Evolutionary conservation across 1,140 invertebrate species (phyloP).

Genomic region (Papilio glaucus): DNA sequence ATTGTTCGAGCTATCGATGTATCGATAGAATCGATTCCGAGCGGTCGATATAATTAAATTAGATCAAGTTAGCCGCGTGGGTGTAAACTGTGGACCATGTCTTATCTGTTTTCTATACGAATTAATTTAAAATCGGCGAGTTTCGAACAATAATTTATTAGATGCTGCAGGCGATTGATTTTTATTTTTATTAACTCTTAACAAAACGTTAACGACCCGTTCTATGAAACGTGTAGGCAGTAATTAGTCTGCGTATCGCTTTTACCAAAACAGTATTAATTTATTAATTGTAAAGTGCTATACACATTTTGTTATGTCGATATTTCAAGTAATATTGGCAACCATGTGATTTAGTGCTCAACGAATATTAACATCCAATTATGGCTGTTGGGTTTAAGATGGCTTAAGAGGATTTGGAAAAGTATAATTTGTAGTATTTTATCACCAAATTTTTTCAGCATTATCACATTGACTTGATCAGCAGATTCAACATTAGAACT

Average conservation of each 20-base stretch:
- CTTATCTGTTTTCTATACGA: slow-evolving; percentile 38
- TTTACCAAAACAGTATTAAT: slow-evolving; percentile 28
- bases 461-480: too few species aligned
- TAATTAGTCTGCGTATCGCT: slow-evolving; percentile 33
- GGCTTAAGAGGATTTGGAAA: too few species aligned
- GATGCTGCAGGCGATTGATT: slow-evolving; percentile 28
- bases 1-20: slow-evolving; percentile 29
- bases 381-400: background rate
- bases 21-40: slow-evolving; percentile 29
- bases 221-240: slow-evolving; percentile 20
- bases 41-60: slow-evolving; percentile 32
- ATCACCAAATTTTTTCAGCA: too few species aligned
- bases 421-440: too few species aligned
- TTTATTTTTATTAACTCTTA: slow-evolving; percentile 27
- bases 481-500: too few species aligned
- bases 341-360: background rate
- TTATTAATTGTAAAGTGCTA: slow-evolving; percentile 29
- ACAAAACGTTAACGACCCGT: slow-evolving; percentile 37
- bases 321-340: background rate
- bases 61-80: slow-evolving; percentile 35
- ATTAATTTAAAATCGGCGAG: slow-evolving; percentile 39
- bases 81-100: slow-evolving; percentile 30
- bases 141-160: slow-evolving; percentile 36
- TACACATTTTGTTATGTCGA: slow-evolving; percentile 1
- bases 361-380: slow-evolving; percentile 1